Conservation (phyloP, 2,888 invertebrate genomes). For the Lithophane ornitopus region DNA sequence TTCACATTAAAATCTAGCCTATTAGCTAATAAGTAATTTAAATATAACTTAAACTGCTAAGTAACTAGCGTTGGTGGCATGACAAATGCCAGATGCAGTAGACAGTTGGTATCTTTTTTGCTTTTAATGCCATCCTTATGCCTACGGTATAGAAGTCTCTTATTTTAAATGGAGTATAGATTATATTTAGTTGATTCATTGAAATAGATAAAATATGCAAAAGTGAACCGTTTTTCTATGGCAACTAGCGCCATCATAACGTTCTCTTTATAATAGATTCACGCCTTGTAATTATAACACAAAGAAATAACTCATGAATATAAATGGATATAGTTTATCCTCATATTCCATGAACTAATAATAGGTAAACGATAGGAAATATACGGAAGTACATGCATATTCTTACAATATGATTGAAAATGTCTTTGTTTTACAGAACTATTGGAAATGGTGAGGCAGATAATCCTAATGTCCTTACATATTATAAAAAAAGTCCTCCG, state of each 20-base stretch:
- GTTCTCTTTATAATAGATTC: background rate
- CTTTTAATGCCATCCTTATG: too few species aligned
- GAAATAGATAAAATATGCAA: background rate
- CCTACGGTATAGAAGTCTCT: too few species aligned
- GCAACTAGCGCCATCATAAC: background rate
- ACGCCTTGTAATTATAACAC: background rate
- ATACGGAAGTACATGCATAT: constrained; percentile 22
- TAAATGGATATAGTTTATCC: constrained; percentile 7
- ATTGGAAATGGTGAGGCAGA: background rate
- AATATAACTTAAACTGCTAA: too few species aligned
- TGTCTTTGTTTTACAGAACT: constrained; percentile 10
- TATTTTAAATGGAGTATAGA: background rate
- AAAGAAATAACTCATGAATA: constrained; percentile 39
- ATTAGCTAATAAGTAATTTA: too few species aligned
- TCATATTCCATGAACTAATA: constrained; percentile 12
- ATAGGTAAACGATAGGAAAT: constrained; percentile 13
- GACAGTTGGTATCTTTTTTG: too few species aligned
- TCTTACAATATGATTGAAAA: constrained; percentile 20
- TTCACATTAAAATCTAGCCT: too few species aligned
- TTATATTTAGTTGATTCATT: background rate
- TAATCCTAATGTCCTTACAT: too few species aligned
- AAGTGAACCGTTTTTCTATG: background rate
- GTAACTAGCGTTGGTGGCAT: too few species aligned
- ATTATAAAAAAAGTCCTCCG: too few species aligned
- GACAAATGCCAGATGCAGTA: too few species aligned